Conservation (phyloP, 2,113 vertebrate genomes). For the Hymenochirus boettgeri region DNA sequence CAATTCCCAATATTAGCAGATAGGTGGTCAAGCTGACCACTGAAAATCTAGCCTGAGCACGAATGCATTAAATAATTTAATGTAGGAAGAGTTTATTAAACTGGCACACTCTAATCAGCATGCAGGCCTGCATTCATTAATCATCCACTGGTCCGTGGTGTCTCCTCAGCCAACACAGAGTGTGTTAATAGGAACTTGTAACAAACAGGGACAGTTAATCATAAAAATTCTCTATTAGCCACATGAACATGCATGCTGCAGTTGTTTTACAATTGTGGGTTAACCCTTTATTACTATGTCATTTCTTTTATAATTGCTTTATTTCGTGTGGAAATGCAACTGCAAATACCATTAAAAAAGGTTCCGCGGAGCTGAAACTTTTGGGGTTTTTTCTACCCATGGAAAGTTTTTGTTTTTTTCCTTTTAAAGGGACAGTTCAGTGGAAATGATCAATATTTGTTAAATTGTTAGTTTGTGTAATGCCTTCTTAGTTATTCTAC, state of each 20-base stretch:
- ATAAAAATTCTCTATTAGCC: constrained; percentile 92
- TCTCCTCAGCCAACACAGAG: constrained; percentile 67
- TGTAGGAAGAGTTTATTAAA: constrained; percentile 89
- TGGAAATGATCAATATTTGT: too few relatives aligned
- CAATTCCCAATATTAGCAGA: constrained; percentile 94
- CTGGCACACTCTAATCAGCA: constrained; percentile 86
- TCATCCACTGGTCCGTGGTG: constrained; percentile 81
- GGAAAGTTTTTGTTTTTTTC: too few relatives aligned
- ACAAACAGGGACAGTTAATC: constrained; percentile 97
- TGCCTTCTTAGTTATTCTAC: too few relatives aligned
- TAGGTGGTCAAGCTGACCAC: constrained; percentile 86
- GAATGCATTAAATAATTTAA: constrained; percentile 99
- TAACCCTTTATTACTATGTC: constrained; percentile 76
- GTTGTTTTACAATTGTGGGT: constrained; percentile 77
- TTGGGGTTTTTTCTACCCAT: too few relatives aligned
- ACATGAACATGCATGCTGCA: constrained; percentile 79
- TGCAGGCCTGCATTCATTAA: constrained; percentile 83
- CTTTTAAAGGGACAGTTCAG: too few relatives aligned
- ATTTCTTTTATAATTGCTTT: too few relatives aligned
- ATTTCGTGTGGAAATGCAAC: too few relatives aligned
- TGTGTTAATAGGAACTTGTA: constrained; percentile 91
- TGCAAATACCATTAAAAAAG: too few relatives aligned
- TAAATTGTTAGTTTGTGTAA: too few relatives aligned
- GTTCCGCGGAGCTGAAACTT: too few relatives aligned
- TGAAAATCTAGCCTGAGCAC: constrained; percentile 88